These are phyloP conservation scores for Pipistrellus pipistrellus DNA, from an alignment of 2,797 vertebrate species.

Conservation along the genomic window DNA sequence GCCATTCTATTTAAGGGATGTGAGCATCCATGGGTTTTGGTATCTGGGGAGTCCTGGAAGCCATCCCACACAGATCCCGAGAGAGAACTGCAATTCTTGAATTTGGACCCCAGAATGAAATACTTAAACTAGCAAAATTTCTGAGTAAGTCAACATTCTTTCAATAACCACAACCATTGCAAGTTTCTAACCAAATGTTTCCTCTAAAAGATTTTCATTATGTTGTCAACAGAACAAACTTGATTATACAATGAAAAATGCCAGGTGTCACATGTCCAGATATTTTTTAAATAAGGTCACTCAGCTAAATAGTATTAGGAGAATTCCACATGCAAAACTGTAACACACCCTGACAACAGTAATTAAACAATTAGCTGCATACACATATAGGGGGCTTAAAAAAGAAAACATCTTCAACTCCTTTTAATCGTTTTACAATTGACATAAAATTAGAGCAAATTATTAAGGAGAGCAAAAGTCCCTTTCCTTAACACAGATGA, in stretches of 20 bases:
- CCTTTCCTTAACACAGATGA: neutral
- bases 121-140: slow-evolving; percentile 48
- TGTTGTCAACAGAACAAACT: neutral
- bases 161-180: slow-evolving; percentile 39
- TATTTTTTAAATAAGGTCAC: neutral
- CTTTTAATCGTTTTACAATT: neutral
- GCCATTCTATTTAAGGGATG: neutral
- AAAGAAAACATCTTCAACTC: slow-evolving; percentile 2
- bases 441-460: neutral
- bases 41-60: neutral
- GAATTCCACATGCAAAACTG: slow-evolving; percentile 22
- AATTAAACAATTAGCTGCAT: neutral
- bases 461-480: neutral
- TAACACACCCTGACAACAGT: neutral
- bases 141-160: slow-evolving; percentile 3
- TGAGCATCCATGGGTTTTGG: neutral
- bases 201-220: neutral
- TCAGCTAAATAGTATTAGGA: neutral
- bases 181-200: slow-evolving; percentile 33
- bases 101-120: neutral
- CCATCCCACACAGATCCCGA: neutral
- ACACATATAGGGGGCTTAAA: neutral
- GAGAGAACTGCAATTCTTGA: neutral
- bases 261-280: neutral
- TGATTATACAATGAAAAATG: neutral